Evolutionary conservation across 2,797 vertebrate species (phyloP), one percentile per base, ranked within the genome.

Genomic region (Mormyrus proboscirostris): DNA sequence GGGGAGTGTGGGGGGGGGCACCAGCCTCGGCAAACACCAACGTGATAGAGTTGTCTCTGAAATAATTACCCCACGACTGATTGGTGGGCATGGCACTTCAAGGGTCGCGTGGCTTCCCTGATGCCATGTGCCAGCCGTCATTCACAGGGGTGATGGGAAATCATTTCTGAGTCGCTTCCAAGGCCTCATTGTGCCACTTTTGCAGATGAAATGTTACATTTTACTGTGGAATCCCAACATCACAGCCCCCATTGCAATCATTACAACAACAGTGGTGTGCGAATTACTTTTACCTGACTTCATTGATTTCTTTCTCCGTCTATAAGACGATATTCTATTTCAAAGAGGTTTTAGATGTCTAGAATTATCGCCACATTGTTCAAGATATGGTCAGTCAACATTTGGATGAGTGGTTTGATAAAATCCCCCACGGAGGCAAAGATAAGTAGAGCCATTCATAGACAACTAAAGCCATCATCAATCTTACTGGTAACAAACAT

Each of bases 91-190:
- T 92, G 92, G 91, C 62, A 84, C 76, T 73, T 90, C 92, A 93
- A 93, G 92, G 93, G 94, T 90, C 88, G 88, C 12, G 84, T 85
- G 88, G 90, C 92, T 93, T 93, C 92, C 92, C 92, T 91, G 7
- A 84, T 50, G 92, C 91, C 92, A 88, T 90, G 90, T 89, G 93
- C 89, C 91, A 14, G 90, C 88, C 91, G 91, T 92, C 90, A 89
- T 91, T 92, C 88, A 33, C 87, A 76, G 73, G 87, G 29, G 44
- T 88, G 59, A 88, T 41, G 33, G 50, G 89, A 90, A 65, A 86
- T 89, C 1, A 79, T 65, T 86, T 53, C 59, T 38, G 47, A 62
- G 25, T 25, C 9, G 16, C 1, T 62, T 25, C 57, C n/a, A 55
- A 12, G 53, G 83, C n/a, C 5, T 38, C 49, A 22, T 7, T 9